A percentile compares a stretch with the other conserved stretches of the same genome.
phyloP scores from a whole-genome alignment of 2,888 invertebrate species.

The Teleiodes luculella region DNA sequence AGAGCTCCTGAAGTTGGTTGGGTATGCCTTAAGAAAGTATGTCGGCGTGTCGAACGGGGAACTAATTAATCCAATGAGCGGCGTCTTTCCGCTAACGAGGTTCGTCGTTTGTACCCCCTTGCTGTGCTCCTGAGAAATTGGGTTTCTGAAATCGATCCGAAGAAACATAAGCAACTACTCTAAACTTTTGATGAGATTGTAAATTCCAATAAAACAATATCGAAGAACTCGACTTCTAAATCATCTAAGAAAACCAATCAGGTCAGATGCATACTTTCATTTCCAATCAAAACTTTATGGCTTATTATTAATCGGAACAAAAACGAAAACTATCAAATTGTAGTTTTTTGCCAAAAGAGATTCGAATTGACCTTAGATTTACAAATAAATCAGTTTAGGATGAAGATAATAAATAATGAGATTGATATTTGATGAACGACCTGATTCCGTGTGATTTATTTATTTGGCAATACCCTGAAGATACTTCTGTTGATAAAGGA shows the following conservation, averaged over 20 bases:
- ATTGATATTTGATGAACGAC: constrained; percentile 51
- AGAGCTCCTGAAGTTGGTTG: constrained; percentile 27
- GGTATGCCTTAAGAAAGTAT: constrained; percentile 50
- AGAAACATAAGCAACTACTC: constrained; percentile 21
- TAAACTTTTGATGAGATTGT: constrained; percentile 7
- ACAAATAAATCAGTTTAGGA: constrained; percentile 10
- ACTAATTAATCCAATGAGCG: constrained; percentile 75
- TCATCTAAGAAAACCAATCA: background rate
- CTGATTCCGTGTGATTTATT: constrained; percentile 44
- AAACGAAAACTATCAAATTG: constrained; percentile 6
- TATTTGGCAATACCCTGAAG: constrained; percentile 47
- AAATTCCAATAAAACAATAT: background rate
- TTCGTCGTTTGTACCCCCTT: constrained; percentile 60
- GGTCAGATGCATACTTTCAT: background rate
- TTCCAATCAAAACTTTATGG: background rate
- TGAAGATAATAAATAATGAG: constrained; percentile 30
- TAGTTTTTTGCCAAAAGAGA: background rate
- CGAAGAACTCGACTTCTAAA: background rate
- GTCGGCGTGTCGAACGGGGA: constrained; percentile 55
- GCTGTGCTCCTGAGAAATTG: constrained; percentile 53
- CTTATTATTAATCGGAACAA: background rate
- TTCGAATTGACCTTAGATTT: constrained; percentile 1
- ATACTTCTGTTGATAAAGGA: constrained; percentile 37
- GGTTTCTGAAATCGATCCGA: constrained; percentile 51
- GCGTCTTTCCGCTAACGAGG: constrained; percentile 68